phyloP scores from a whole-genome alignment of 2,113 vertebrate species.

The Pyxicephalus adspersus region DNA sequence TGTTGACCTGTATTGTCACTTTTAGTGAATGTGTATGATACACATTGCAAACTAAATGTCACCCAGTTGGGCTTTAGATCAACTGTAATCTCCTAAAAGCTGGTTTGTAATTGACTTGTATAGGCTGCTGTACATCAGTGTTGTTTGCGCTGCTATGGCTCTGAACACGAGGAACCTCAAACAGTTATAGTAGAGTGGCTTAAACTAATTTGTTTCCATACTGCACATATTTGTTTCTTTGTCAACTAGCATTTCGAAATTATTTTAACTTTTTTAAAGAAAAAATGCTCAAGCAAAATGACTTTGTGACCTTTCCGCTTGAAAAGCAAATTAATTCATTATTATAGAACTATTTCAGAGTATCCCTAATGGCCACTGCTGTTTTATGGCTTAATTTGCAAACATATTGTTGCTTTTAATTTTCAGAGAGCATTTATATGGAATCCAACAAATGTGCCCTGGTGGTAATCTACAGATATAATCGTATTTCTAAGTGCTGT shows the following conservation, averaged over 20 bases:
- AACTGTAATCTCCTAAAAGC: too few relatives aligned
- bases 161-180: neutral
- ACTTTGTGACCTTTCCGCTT: slow-evolving; percentile 55
- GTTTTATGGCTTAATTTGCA: slow-evolving; percentile 51
- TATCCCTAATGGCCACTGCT: slow-evolving; percentile 54
- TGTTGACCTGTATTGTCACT: too few relatives aligned
- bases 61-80: too few relatives aligned
- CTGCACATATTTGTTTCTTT: neutral
- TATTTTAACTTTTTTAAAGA: neutral
- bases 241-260: slow-evolving; percentile 9
- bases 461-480: slow-evolving; percentile 32
- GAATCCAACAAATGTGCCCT: slow-evolving; percentile 47
- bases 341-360: slow-evolving; percentile 48
- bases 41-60: too few relatives aligned
- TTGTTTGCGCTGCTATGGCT: too few relatives aligned
- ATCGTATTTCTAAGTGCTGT: slow-evolving; percentile 12
- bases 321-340: slow-evolving; percentile 55
- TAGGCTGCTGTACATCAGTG: too few relatives aligned
- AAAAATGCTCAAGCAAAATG: slow-evolving; percentile 29
- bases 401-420: slow-evolving; percentile 56
- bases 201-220: neutral
- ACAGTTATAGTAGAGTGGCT: neutral
- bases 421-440: slow-evolving; percentile 52
- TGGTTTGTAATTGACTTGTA: too few relatives aligned
- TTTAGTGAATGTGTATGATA: too few relatives aligned